Evolutionary conservation across 2,888 invertebrate genomes (phyloP).

Genomic region (Polyommatus iphigenia): DNA sequence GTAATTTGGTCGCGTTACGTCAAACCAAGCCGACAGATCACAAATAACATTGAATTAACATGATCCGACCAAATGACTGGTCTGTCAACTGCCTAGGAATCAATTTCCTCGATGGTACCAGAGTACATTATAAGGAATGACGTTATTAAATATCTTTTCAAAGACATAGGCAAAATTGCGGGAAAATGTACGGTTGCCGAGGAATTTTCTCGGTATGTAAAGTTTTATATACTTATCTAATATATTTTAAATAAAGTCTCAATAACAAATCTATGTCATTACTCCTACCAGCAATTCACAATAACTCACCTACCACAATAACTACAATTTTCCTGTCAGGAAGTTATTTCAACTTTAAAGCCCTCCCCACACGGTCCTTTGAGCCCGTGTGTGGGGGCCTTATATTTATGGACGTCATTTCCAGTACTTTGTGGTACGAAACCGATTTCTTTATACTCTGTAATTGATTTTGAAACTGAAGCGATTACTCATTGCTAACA

Average conservation of each 20-base stretch:
- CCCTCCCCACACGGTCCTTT: background rate
- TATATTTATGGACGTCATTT: conserved; percentile 8
- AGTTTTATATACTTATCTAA: too few relatives aligned
- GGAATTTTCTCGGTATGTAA: too few relatives aligned
- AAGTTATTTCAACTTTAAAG: conserved; percentile 16
- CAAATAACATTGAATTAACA: too few relatives aligned
- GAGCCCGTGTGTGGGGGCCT: background rate
- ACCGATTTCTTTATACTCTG: background rate
- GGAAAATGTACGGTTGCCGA: too few relatives aligned
- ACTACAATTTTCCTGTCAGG: background rate
- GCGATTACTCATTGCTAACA: background rate
- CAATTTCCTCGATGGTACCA: too few relatives aligned
- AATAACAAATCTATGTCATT: background rate
- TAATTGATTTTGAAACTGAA: background rate
- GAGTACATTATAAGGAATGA: too few relatives aligned
- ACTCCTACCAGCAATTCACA: background rate
- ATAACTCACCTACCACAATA: conserved; percentile 9
- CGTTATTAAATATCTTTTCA: too few relatives aligned
- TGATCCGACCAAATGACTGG: too few relatives aligned
- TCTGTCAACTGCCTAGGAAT: too few relatives aligned
- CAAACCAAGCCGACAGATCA: too few relatives aligned
- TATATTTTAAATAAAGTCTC: background rate
- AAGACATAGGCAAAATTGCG: too few relatives aligned
- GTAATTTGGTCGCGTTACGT: too few relatives aligned
- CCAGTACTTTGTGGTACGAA: background rate